Conservation (phyloP, 2,888 invertebrate genomes). For the Caenorhabditis sulstoni region DNA sequence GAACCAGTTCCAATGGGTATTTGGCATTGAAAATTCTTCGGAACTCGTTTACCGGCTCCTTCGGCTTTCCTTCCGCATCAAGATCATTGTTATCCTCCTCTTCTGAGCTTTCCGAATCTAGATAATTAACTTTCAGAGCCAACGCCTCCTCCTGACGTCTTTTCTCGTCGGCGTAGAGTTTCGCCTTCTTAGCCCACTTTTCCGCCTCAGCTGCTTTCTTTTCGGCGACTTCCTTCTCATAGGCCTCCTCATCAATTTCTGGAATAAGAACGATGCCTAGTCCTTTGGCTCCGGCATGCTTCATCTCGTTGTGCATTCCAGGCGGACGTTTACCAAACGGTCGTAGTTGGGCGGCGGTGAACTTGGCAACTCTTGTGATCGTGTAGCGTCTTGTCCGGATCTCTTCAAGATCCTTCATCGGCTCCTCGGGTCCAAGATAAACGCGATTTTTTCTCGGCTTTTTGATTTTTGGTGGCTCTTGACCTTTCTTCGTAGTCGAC, state of each 20-base stretch:
- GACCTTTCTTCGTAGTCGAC: too few relatives aligned
- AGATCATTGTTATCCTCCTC: too few relatives aligned
- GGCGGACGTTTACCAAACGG: conserved; percentile 17
- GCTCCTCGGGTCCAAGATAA: conserved; percentile 12
- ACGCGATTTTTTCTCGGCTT: background rate
- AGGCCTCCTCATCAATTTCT: background rate
- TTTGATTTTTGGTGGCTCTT: too few relatives aligned
- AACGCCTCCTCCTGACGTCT: background rate
- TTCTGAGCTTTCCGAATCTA: too few relatives aligned
- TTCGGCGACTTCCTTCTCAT: background rate
- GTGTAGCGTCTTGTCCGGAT: background rate
- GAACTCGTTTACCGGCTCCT: background rate
- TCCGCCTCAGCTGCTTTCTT: background rate
- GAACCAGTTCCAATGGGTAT: conserved; percentile 2
- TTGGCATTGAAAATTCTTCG: background rate
- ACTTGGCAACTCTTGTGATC: background rate
- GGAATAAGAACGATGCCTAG: background rate
- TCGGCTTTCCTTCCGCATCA: too few relatives aligned
- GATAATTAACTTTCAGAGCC: too few relatives aligned
- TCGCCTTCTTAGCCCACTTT: too few relatives aligned
- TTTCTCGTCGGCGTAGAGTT: background rate
- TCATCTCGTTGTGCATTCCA: background rate
- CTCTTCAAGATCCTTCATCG: conserved; percentile 15
- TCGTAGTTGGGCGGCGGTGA: background rate
- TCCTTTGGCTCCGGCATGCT: background rate